Evolutionary conservation across 2,888 invertebrate species (phyloP), one percentile per base, ranked within the genome.

Genomic region (Amiota communis): DNA sequence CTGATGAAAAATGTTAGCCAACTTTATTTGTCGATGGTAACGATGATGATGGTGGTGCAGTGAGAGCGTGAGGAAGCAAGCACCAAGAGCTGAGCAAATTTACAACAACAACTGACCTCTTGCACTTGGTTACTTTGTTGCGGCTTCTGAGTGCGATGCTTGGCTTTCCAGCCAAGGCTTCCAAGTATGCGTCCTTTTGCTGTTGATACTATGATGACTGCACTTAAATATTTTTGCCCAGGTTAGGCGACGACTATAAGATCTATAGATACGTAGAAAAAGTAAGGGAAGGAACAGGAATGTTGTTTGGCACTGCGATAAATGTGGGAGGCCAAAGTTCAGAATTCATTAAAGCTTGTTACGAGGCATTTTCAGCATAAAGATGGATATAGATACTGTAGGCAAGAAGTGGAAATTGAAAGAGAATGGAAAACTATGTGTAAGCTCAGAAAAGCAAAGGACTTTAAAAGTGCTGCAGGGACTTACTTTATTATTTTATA

Each of bases 271-370:
- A 51, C 53, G 8, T 51, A n/a, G 8, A n/a, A n/a, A n/a, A n/a
- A 51, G 12, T 51, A 51, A 12, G 59, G 4, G 59, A 4, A 17
- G 11, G 4, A 17, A 17, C 11, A 20, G 59, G 20, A 36, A 6
- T 59, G 59, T 20, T 20, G 36, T 6, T 36, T 36, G 59, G 23
- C 11, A 20, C 59, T 59, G 49, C 51, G 20, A 59, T 51, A 46
- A 57, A 71, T 46, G 17, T 15, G 36, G 49, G 17, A 61, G 46
- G 49, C 63, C n/a, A 53, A 49, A 71, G 63, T 71, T 71, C 63
- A 71, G 71, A 15, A 61, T 71, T 71, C 71, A 71, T 71, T 71
- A 71, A 63, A 63, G 71, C 63, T 71, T 51, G 71, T 70, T 70
- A 70, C 70, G 59, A 59, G 48, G 48, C 70, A 17, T 8, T 47